phyloP scores from a whole-genome alignment of 1,140 invertebrate species.

The Eueides isabella region DNA sequence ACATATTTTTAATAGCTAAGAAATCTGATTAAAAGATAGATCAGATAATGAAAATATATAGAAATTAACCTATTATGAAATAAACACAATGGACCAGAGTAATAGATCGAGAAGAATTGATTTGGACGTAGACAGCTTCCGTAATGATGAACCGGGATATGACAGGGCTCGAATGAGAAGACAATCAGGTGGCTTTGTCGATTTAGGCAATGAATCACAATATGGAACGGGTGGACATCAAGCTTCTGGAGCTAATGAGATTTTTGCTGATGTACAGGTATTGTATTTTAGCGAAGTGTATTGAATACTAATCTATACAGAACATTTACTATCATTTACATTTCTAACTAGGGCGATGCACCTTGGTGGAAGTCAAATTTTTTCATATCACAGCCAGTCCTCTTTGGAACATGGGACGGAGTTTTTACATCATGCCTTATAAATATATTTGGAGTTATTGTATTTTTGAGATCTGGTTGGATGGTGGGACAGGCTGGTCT shows the following conservation, averaged over 20 bases:
- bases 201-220: slow-evolving; percentile 88
- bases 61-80: neutral
- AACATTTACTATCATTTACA: neutral
- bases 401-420: slow-evolving; percentile 99
- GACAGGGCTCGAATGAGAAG: slow-evolving; percentile 74
- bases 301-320: neutral
- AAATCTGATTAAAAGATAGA: neutral
- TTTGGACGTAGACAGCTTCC: slow-evolving; percentile 73
- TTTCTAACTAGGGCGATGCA: slow-evolving; percentile 84
- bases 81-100: slow-evolving; percentile 64
- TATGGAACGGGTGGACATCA: slow-evolving; percentile 90
- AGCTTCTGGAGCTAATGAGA: slow-evolving; percentile 92
- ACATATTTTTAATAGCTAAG: neutral
- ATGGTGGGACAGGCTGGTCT: slow-evolving; percentile 97
- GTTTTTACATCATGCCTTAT: slow-evolving; percentile 97
- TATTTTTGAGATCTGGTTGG: slow-evolving; percentile 97
- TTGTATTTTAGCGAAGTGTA: no score
- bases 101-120: slow-evolving; percentile 62
- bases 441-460: slow-evolving; percentile 98
- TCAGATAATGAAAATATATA: slow-evolving; percentile 2
- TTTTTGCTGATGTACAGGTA: slow-evolving; percentile 94
- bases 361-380: slow-evolving; percentile 97
- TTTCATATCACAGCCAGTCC: slow-evolving; percentile 95
- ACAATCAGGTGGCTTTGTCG: slow-evolving; percentile 86
- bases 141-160: slow-evolving; percentile 66